These are phyloP conservation scores for Leptinotarsa haldemani DNA, from an alignment of 2,888 invertebrate species.

Conservation along the genomic window DNA sequence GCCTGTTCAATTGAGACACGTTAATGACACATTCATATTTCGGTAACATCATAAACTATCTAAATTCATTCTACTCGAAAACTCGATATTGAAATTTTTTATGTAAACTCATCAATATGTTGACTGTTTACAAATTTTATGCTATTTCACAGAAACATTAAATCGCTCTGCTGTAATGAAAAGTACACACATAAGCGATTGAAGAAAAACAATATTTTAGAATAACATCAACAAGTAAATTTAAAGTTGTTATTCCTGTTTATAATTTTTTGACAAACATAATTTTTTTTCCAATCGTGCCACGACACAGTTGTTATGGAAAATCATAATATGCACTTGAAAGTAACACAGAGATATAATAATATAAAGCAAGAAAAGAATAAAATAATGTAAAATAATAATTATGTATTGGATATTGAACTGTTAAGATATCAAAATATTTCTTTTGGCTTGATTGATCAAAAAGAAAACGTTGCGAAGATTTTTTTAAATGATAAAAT, in stretches of 20 bases:
- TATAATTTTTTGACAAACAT: neutral
- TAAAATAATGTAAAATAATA: no score
- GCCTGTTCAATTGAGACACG: neutral
- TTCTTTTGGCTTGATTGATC: no score
- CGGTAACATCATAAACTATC: neutral
- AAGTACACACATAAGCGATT: neutral
- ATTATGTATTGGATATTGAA: no score
- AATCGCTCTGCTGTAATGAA: neutral
- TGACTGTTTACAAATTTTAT: neutral
- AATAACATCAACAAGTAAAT: neutral
- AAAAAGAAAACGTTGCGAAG: no score
- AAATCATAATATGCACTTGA: no score
- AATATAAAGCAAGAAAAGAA: no score
- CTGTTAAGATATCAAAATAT: no score
- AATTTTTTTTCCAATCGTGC: no score
- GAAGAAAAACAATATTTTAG: neutral
- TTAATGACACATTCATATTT: constrained; percentile 11
- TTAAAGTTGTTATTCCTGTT: neutral
- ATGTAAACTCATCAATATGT: neutral
- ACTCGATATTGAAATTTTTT: neutral
- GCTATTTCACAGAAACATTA: neutral
- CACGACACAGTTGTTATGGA: no score
- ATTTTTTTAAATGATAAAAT: no score
- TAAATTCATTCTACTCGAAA: neutral
- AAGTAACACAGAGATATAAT: no score